Conservation (phyloP, 2,797 vertebrate species). For the Silurus lanzhouensis region DNA sequence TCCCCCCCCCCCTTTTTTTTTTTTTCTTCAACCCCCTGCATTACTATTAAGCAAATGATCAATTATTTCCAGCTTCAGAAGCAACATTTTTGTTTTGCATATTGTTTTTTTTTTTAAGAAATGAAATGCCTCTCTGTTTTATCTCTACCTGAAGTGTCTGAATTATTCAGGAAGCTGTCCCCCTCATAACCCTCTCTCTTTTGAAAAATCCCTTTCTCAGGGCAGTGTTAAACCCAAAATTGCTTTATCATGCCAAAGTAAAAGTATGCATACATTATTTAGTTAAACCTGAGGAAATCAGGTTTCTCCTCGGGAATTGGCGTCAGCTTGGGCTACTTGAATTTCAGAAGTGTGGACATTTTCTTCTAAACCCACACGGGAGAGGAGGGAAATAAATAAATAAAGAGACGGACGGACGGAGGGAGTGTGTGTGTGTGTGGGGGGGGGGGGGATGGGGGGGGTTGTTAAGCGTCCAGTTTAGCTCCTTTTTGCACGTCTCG, state of each 20-base stretch:
- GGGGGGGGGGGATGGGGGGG: background rate
- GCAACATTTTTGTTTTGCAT: background rate
- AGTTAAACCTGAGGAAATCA: conserved; percentile 89
- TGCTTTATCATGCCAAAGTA: conserved; percentile 95
- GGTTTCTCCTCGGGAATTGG: conserved; percentile 81
- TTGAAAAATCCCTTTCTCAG: conserved; percentile 65
- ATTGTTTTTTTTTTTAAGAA: background rate
- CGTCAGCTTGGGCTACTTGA: conserved; percentile 78
- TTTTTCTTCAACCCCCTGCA: background rate
- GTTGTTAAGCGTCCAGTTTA: conserved; percentile 22
- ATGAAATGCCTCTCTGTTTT: conserved; percentile 39
- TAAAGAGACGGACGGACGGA: background rate
- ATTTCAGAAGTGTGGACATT: conserved; percentile 81
- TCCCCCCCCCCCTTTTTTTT: background rate
- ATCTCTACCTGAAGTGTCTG: conserved; percentile 47
- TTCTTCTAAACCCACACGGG: conserved; percentile 60
- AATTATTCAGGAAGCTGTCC: conserved; percentile 53
- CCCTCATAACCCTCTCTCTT: conserved; percentile 20
- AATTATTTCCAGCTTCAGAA: background rate
- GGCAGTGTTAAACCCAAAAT: conserved; percentile 88
- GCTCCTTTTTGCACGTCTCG: background rate
- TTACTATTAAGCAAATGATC: background rate
- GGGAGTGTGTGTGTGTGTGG: too few relatives aligned
- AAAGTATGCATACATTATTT: conserved; percentile 96
- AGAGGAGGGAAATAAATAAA: conserved; percentile 39